Conservation (phyloP, 2,888 invertebrate species). For the Falcaria lacertinaria region DNA sequence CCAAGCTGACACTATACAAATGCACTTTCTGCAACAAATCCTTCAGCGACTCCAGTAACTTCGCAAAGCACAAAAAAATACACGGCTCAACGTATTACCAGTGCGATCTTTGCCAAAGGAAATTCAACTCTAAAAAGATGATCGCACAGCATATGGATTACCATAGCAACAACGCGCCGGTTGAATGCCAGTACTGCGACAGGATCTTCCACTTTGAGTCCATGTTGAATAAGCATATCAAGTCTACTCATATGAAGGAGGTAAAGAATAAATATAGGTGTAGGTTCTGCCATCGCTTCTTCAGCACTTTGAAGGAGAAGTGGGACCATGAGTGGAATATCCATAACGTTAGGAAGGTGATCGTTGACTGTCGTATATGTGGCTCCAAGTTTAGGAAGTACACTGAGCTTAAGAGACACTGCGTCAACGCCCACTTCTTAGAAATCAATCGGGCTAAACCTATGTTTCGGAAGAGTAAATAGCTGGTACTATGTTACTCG, state of each 20-base stretch:
- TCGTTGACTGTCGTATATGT: constrained; percentile 62
- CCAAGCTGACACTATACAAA: constrained; percentile 67
- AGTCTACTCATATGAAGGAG: constrained; percentile 48
- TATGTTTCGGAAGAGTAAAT: constrained; percentile 30
- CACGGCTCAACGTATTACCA: constrained; percentile 60
- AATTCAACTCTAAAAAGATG: constrained; percentile 73
- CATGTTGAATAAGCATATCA: constrained; percentile 63
- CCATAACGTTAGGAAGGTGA: constrained; percentile 64
- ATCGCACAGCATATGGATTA: constrained; percentile 61
- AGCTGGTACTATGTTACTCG: too few relatives aligned
- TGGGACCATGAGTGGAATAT: constrained; percentile 73
- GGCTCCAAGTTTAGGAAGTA: constrained; percentile 64
- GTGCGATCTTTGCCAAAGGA: constrained; percentile 67
- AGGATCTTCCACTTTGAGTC: constrained; percentile 65
- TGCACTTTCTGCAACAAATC: constrained; percentile 71
- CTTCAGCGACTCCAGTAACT: constrained; percentile 73
- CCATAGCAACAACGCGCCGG: constrained; percentile 52
- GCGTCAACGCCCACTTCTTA: constrained; percentile 38
- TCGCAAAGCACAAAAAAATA: constrained; percentile 74
- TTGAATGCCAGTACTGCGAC: constrained; percentile 50
- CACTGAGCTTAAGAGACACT: constrained; percentile 59
- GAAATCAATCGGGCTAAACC: constrained; percentile 51
- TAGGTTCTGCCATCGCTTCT: constrained; percentile 49
- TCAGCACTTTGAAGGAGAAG: constrained; percentile 56
- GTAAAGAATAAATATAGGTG: constrained; percentile 42